A percentile compares a stretch with the other conserved stretches of the same genome.
phyloP scores from a whole-genome alignment of 23 tunicate genomes.

The Phallusia fumigata region DNA sequence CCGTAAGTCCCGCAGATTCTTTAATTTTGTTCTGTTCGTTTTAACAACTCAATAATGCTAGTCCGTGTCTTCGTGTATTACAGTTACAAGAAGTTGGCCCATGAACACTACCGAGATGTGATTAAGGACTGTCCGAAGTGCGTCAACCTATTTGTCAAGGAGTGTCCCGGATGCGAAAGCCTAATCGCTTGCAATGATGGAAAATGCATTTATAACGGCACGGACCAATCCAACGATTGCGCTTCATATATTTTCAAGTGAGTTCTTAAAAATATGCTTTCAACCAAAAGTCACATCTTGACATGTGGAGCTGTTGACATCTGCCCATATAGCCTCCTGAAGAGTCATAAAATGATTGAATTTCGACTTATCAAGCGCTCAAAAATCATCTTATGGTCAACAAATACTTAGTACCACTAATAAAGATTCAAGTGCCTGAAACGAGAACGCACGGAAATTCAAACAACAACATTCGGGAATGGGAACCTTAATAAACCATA shows the following conservation, averaged over 20 bases:
- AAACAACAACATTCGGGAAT: too few relatives aligned
- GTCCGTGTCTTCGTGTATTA: neutral
- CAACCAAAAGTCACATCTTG: too few relatives aligned
- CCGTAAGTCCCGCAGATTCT: neutral
- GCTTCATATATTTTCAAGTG: conserved; percentile 45
- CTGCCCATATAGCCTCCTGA: too few relatives aligned
- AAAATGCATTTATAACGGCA: neutral
- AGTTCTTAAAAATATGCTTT: too few relatives aligned
- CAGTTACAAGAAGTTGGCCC: neutral
- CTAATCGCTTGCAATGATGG: neutral
- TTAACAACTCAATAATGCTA: neutral
- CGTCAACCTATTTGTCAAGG: conserved; percentile 13
- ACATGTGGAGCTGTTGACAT: too few relatives aligned
- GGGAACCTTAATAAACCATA: too few relatives aligned
- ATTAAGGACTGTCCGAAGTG: neutral
- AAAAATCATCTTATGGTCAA: too few relatives aligned
- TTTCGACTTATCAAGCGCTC: too few relatives aligned
- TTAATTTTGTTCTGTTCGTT: neutral
- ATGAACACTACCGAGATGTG: neutral
- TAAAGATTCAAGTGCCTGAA: too few relatives aligned
- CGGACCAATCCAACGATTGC: conserved; percentile 11
- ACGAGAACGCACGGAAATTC: too few relatives aligned
- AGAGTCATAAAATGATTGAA: too few relatives aligned
- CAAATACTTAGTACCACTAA: too few relatives aligned
- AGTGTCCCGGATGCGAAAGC: conserved; percentile 22